A percentile compares a stretch with the other conserved stretches of the same genome.
These are phyloP conservation scores for Acleris holmiana DNA, from an alignment of 2,888 invertebrate species.

Conservation along the genomic window DNA sequence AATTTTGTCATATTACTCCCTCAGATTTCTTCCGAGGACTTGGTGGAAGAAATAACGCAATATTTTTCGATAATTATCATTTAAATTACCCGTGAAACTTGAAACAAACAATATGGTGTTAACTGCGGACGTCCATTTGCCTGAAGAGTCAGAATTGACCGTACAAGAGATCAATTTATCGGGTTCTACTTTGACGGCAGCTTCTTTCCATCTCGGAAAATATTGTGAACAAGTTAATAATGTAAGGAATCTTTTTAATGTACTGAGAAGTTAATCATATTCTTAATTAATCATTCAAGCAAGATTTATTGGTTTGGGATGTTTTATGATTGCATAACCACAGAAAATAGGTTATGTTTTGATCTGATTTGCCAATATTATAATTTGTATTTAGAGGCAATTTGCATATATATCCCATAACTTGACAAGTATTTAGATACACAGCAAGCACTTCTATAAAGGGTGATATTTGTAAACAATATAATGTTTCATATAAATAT, in stretches of 20 bases:
- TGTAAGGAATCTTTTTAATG: slow-evolving; percentile 85
- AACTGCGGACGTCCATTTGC: slow-evolving; percentile 88
- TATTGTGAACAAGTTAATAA: slow-evolving; percentile 96
- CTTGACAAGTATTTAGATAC: no score
- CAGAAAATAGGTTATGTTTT: slow-evolving; percentile 73
- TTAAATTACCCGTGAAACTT: slow-evolving; percentile 59
- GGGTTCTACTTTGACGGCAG: slow-evolving; percentile 92
- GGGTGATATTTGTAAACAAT: no score
- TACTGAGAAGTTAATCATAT: neutral
- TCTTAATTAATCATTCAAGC: neutral
- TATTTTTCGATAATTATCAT: slow-evolving; percentile 52
- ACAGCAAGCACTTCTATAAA: no score
- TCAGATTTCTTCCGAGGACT: slow-evolving; percentile 60
- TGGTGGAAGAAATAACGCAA: slow-evolving; percentile 61
- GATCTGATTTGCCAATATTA: slow-evolving; percentile 40
- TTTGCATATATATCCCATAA: neutral
- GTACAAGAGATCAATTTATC: slow-evolving; percentile 94
- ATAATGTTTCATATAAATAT: no score
- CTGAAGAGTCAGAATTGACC: slow-evolving; percentile 94
- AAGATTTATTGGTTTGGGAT: slow-evolving; percentile 13
- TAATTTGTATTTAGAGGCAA: neutral
- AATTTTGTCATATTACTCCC: slow-evolving; percentile 39
- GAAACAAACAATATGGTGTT: slow-evolving; percentile 84
- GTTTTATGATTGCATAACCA: slow-evolving; percentile 77
- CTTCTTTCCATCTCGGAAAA: slow-evolving; percentile 96